Evolutionary conservation across 2,888 invertebrate species (phyloP).

Genomic region (Hemaris fuciformis): DNA sequence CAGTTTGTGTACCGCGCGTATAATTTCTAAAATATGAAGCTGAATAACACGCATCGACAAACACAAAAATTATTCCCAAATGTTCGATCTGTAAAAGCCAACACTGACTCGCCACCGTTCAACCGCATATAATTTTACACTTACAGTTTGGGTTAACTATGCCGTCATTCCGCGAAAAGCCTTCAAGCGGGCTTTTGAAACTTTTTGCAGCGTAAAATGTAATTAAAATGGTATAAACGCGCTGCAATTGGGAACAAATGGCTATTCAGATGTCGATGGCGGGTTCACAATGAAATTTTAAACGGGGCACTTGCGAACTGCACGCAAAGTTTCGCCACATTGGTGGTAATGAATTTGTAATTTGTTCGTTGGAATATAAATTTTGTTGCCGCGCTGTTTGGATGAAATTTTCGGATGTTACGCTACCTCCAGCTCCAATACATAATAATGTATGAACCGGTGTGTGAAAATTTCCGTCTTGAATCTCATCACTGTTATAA

Average conservation of each 20-base stretch:
- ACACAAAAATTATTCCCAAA: too few relatives aligned
- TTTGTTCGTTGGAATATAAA: background rate
- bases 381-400: too few relatives aligned
- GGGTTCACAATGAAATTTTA: background rate
- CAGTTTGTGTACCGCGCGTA: background rate
- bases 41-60: too few relatives aligned
- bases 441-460: too few relatives aligned
- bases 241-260: slow-evolving; percentile 4
- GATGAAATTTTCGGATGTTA: too few relatives aligned
- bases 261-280: background rate
- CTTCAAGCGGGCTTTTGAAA: background rate
- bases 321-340: too few relatives aligned
- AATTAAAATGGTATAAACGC: slow-evolving; percentile 2
- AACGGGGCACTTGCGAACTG: background rate
- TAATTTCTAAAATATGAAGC: too few relatives aligned
- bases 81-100: background rate
- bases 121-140: background rate
- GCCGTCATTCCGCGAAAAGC: background rate
- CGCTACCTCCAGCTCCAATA: too few relatives aligned
- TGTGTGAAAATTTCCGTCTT: too few relatives aligned
- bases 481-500: too few relatives aligned
- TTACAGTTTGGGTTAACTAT: background rate
- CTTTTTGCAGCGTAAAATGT: slow-evolving; percentile 1
- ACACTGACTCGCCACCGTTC: too few relatives aligned
- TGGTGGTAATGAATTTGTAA: background rate